These are phyloP conservation scores for Acanthopleura granulata DNA, from an alignment of 2,888 invertebrate species.

Conservation along the genomic window DNA sequence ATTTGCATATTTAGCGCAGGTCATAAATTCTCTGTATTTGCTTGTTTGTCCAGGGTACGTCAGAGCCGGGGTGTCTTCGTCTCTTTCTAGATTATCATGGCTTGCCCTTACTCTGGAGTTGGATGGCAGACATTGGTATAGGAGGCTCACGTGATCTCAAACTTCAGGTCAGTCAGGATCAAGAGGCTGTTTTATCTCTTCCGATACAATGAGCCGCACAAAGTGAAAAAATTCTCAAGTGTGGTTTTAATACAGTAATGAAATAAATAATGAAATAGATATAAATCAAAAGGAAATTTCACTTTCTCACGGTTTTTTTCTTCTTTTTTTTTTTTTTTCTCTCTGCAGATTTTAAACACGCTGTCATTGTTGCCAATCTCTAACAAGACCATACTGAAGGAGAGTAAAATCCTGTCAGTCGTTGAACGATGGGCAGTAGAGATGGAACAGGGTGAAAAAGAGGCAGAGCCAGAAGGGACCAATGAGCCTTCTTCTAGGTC, in stretches of 20 bases:
- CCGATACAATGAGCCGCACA: no score
- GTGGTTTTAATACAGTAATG: no score
- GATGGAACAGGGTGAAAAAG: constrained; percentile 31
- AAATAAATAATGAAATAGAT: no score
- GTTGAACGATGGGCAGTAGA: constrained; percentile 84
- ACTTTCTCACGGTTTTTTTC: not conserved
- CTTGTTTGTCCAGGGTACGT: constrained; percentile 59
- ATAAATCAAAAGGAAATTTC: not conserved
- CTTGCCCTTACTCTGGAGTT: constrained; percentile 88
- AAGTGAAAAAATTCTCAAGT: no score
- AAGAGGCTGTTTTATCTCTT: no score
- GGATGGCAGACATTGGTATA: constrained; percentile 81
- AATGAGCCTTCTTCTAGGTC: constrained; percentile 17
- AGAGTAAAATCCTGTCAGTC: constrained; percentile 88
- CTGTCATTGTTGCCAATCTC: constrained; percentile 89
- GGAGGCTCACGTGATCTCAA: constrained; percentile 22
- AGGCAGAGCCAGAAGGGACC: constrained; percentile 30
- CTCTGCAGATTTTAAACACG: constrained; percentile 80
- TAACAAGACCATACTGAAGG: constrained; percentile 92
- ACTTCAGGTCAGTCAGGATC: constrained; percentile 27
- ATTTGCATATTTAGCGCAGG: no score
- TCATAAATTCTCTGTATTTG: no score
- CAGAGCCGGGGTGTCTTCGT: constrained; percentile 68
- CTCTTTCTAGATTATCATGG: constrained; percentile 91
- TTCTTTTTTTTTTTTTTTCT: not conserved